Evolutionary conservation across 2,113 vertebrate genomes (phyloP).

Genomic region (Phoenicopterus ruber): DNA sequence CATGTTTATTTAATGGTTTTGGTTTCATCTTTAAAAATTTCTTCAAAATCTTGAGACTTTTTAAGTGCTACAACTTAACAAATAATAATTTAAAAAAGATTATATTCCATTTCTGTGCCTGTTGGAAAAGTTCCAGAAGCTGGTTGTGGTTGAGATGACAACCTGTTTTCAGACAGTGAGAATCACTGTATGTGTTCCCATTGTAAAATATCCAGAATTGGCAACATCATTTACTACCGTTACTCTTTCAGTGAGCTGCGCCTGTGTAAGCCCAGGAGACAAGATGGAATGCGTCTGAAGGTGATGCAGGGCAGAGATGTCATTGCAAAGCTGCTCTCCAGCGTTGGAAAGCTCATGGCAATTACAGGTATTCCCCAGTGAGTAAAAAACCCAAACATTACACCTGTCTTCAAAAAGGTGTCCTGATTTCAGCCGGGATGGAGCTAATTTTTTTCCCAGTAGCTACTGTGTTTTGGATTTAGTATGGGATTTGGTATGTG

Average conservation of each 20-base stretch:
- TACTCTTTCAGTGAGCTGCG: not conserved
- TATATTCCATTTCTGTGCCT: not conserved
- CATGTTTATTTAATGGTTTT: not conserved
- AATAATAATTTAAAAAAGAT: not conserved
- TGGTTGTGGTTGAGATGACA: not conserved
- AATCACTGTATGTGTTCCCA: not conserved
- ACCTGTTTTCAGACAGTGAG: not conserved
- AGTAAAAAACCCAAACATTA: not conserved
- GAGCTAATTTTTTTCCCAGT: no score
- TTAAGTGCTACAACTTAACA: not conserved
- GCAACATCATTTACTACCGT: not conserved
- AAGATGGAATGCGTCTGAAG: not conserved
- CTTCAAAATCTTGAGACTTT: not conserved
- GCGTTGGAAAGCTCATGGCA: accelerated
- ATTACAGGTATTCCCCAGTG: no score
- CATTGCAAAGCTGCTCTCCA: not conserved
- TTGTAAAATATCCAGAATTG: not conserved
- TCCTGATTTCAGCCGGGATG: no score
- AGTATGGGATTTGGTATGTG: no score
- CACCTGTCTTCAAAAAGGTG: not conserved
- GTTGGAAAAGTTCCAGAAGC: not conserved
- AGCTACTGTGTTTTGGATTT: no score
- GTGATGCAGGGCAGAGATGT: no score
- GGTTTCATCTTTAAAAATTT: not conserved
- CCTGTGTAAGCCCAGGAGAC: not conserved